Conservation (phyloP, 1,140 invertebrate genomes). For the Zaprionus capensis region DNA sequence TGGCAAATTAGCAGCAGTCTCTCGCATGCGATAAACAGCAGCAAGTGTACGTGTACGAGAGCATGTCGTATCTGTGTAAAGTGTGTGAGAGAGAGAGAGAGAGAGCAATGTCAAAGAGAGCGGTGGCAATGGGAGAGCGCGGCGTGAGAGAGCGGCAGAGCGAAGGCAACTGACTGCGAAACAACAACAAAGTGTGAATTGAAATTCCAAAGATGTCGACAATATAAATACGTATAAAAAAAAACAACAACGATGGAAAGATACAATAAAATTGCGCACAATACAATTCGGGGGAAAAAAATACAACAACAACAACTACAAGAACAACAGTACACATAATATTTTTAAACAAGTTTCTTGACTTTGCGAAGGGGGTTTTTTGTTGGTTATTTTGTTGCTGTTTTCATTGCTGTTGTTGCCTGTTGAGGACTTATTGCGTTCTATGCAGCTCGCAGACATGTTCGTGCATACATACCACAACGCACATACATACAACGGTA, state of each 20-base stretch:
- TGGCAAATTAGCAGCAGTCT: constrained; percentile 16
- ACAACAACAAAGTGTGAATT: constrained; percentile 83
- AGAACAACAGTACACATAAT: constrained; percentile 31
- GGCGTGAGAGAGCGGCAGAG: constrained; percentile 8
- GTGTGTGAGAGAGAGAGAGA: neutral
- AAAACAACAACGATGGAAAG: constrained; percentile 55
- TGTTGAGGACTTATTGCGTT: constrained; percentile 20
- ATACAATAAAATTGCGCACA: constrained; percentile 79
- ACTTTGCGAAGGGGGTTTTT: constrained; percentile 25
- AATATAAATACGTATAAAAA: constrained; percentile 74
- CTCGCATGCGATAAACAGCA: constrained; percentile 71
- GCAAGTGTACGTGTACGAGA: constrained; percentile 44
- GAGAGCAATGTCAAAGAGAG: constrained; percentile 7
- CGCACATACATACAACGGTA: neutral
- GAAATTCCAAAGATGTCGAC: constrained; percentile 83
- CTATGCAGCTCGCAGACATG: constrained; percentile 13
- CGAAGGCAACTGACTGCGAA: constrained; percentile 44
- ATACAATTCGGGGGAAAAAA: constrained; percentile 73
- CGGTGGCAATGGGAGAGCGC: neutral
- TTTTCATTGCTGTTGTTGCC: constrained; percentile 26
- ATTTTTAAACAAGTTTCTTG: constrained; percentile 78
- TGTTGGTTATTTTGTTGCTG: constrained; percentile 32
- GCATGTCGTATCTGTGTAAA: constrained; percentile 64
- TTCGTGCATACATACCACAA: neutral
- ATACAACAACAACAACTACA: constrained; percentile 10